Conservation (phyloP, 1,140 invertebrate species). For the Lucilia sericata region DNA sequence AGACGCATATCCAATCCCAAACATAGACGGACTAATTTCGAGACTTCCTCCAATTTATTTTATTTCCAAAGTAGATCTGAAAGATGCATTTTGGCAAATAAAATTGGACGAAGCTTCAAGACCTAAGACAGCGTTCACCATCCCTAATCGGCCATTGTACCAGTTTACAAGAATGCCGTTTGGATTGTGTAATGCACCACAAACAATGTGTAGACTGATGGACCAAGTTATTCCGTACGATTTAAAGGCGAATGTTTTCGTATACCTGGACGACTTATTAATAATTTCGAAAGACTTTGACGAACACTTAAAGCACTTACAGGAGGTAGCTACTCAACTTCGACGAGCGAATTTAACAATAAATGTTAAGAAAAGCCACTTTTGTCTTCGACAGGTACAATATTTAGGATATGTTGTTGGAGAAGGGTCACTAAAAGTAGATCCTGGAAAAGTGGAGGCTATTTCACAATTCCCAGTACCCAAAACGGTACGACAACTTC, state of each 20-base stretch:
- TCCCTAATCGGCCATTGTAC: neutral
- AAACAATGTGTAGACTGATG: too few species aligned
- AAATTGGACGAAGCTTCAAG: too few species aligned
- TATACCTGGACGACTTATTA: too few species aligned
- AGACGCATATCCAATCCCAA: too few species aligned
- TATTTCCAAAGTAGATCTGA: too few species aligned
- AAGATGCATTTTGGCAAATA: too few species aligned
- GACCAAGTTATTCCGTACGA: too few species aligned
- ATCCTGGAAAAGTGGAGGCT: conserved; percentile 34
- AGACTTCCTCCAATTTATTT: neutral
- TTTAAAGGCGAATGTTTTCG: too few species aligned
- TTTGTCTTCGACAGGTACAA: conserved; percentile 61
- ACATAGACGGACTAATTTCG: too few species aligned
- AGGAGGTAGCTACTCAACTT: conserved; percentile 28
- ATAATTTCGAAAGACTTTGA: too few species aligned
- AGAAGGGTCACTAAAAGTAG: conserved; percentile 53
- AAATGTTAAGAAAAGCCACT: conserved; percentile 53
- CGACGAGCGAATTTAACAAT: conserved; percentile 27
- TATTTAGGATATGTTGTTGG: conserved; percentile 43
- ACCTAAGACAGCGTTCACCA: neutral
- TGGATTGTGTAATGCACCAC: too few species aligned
- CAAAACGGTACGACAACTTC: conserved; percentile 50
- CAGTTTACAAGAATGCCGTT: neutral
- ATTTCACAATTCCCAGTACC: conserved; percentile 34
- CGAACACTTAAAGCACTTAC: too few species aligned